phyloP scores from a whole-genome alignment of 2,797 vertebrate species.

The Acrossocheilus fasciatus region DNA sequence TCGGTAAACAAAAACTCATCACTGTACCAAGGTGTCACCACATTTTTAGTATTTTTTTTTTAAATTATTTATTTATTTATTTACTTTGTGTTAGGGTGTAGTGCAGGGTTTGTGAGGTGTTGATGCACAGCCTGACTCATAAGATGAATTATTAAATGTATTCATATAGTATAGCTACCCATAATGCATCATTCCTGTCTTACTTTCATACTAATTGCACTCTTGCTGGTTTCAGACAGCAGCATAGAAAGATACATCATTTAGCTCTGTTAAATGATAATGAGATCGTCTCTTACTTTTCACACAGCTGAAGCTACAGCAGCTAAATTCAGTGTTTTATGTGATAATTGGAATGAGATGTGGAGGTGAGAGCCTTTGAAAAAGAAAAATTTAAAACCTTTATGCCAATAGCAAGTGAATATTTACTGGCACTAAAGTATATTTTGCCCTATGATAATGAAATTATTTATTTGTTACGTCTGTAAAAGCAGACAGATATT shows the following conservation, averaged over 20 bases:
- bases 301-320: background rate
- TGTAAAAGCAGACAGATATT: too few species aligned
- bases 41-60: background rate
- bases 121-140: background rate
- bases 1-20: background rate
- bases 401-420: background rate
- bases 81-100: background rate
- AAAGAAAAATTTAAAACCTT: background rate
- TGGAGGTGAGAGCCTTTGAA: background rate
- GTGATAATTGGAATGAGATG: conserved; percentile 15
- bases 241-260: background rate
- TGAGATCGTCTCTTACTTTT: background rate
- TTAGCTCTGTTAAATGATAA: conserved; percentile 9
- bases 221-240: background rate
- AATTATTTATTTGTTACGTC: background rate
- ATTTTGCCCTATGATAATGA: background rate
- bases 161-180: background rate
- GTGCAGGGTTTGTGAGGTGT: background rate
- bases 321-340: conserved; percentile 1
- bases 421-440: background rate
- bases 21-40: background rate
- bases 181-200: background rate
- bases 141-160: conserved; percentile 7
- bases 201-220: conserved; percentile 1
- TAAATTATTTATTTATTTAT: background rate